Evolutionary conservation across 2,888 invertebrate genomes (phyloP).

Genomic region (Drosophila nr. perissopoda): DNA sequence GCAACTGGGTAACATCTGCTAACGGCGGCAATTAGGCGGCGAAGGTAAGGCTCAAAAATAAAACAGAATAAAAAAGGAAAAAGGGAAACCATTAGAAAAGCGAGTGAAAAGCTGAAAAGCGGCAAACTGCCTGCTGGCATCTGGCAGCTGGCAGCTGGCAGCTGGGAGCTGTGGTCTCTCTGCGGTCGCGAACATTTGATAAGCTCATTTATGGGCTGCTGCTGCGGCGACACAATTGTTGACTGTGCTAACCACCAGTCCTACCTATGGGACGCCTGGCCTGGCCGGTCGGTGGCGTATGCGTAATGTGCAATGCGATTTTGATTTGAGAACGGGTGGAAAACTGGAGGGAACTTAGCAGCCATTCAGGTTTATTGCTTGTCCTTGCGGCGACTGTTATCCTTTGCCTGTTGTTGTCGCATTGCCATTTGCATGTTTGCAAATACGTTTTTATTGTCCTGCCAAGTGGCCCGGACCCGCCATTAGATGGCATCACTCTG

Average conservation of each 20-base stretch:
- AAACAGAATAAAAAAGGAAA: conserved; percentile 11
- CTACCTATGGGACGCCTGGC: neutral
- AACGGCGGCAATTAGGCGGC: conserved; percentile 49
- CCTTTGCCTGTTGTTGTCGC: conserved; percentile 65
- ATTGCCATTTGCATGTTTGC: conserved; percentile 55
- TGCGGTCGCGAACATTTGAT: conserved; percentile 41
- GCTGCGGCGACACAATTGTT: conserved; percentile 14
- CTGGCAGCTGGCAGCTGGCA: neutral
- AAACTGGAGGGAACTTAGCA: conserved; percentile 26
- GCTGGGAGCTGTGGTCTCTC: conserved; percentile 40
- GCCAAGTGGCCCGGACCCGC: conserved; percentile 25
- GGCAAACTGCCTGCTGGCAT: conserved; percentile 22
- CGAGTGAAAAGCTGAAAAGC: conserved; percentile 8
- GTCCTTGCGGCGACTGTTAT: conserved; percentile 30
- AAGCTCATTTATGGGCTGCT: conserved; percentile 46
- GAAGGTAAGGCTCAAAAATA: conserved; percentile 18
- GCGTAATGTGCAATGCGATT: conserved; percentile 33
- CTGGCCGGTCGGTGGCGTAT: conserved; percentile 25
- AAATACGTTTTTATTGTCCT: conserved; percentile 57
- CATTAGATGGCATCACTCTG: neutral
- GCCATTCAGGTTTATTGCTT: conserved; percentile 46
- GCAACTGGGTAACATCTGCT: conserved; percentile 29
- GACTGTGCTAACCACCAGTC: conserved; percentile 2
- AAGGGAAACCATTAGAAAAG: conserved; percentile 48
- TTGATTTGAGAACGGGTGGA: conserved; percentile 22